phyloP scores from a whole-genome alignment of 2,888 invertebrate genomes.

The Ethmia dodecea region DNA sequence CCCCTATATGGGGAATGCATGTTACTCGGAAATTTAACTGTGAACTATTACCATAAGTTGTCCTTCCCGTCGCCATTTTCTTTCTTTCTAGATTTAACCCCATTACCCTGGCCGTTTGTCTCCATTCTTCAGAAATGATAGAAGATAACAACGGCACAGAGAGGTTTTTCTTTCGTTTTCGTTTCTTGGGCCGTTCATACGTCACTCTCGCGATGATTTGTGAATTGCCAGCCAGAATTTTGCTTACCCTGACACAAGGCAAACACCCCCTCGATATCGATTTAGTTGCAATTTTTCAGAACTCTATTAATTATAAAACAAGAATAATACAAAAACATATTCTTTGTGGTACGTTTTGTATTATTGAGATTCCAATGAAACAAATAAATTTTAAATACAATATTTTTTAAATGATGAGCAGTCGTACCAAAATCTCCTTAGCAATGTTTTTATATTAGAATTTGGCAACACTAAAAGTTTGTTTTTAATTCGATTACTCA shows the following conservation, averaged over 20 bases:
- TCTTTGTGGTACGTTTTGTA: no score
- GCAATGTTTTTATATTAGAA: no score
- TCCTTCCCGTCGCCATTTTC: conserved; percentile 80
- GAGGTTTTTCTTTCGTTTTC: conserved; percentile 75
- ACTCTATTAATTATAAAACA: no score
- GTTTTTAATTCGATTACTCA: no score
- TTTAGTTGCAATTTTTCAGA: no score
- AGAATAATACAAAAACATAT: no score
- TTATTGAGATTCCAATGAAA: no score
- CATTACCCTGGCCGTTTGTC: conserved; percentile 78
- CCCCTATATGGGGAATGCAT: conserved; percentile 70
- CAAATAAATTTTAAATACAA: no score
- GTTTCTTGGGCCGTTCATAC: conserved; percentile 74
- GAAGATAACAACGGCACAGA: conserved; percentile 78
- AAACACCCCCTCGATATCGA: no score
- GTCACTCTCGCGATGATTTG: conserved; percentile 62
- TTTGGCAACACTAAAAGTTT: no score
- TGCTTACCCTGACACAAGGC: background rate
- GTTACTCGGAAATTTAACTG: conserved; percentile 62
- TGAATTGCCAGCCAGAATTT: conserved; percentile 27
- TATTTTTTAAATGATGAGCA: no score
- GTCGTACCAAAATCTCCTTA: no score
- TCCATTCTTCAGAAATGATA: conserved; percentile 74
- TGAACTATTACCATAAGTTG: conserved; percentile 80
- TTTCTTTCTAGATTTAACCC: conserved; percentile 79